Evolutionary conservation across 2,888 invertebrate species (phyloP).

Genomic region (Ennomos erosarius): DNA sequence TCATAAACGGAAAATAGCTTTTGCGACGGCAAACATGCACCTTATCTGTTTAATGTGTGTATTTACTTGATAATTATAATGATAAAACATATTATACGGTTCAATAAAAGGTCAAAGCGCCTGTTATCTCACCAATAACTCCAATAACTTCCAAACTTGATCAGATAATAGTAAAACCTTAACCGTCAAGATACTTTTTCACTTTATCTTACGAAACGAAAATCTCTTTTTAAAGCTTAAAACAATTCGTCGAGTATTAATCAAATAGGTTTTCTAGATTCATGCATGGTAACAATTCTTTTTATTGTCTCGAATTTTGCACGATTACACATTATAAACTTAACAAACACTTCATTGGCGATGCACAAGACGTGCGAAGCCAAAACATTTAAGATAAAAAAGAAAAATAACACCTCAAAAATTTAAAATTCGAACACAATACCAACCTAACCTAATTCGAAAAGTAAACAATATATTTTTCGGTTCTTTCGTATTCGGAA

Average conservation of each 20-base stretch:
- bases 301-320: too few species aligned
- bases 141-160: conserved; percentile 8
- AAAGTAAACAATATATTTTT: not conserved
- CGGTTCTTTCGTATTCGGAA: conserved; percentile 30
- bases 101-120: conserved; percentile 2
- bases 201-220: not conserved
- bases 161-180: conserved; percentile 11
- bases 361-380: too few species aligned
- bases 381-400: not conserved
- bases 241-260: too few species aligned
- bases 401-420: not conserved
- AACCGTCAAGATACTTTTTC: not conserved
- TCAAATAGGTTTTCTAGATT: too few species aligned
- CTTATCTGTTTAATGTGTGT: too few species aligned
- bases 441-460: not conserved
- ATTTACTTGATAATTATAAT: conserved; percentile 1
- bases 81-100: not conserved
- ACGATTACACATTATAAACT: too few species aligned
- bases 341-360: too few species aligned
- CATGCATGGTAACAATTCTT: too few species aligned
- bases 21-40: not conserved
- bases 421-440: not conserved
- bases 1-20: too few species aligned
- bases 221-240: too few species aligned
- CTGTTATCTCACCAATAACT: conserved; percentile 4